phyloP scores from a whole-genome alignment of 2,888 invertebrate species.

The Pyrrhia umbra region DNA sequence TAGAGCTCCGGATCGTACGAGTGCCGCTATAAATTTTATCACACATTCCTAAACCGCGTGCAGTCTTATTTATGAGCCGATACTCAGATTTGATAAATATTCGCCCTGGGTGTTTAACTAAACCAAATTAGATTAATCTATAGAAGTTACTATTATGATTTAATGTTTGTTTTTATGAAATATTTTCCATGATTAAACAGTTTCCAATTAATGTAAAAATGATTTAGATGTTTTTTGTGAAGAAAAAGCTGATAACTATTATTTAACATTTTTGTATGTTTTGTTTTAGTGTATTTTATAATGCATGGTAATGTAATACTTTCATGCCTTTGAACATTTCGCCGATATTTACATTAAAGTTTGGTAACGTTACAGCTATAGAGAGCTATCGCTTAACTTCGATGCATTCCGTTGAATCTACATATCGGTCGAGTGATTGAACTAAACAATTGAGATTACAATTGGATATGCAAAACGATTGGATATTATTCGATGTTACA shows the following conservation, averaged over 20 bases:
- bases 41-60: conserved; percentile 79
- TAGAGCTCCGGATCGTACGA: conserved; percentile 79
- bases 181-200: conserved; percentile 27
- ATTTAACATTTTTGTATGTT: neutral
- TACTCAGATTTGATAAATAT: conserved; percentile 74
- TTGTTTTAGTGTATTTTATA: conserved; percentile 2
- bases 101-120: conserved; percentile 72
- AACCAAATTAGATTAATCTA: conserved; percentile 72
- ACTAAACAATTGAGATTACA: conserved; percentile 82
- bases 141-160: conserved; percentile 54
- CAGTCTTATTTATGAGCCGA: conserved; percentile 81
- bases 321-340: conserved; percentile 40
- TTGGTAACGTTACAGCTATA: conserved; percentile 39
- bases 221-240: neutral
- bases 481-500: conserved; percentile 72
- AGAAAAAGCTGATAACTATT: neutral
- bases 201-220: conserved; percentile 12
- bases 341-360: conserved; percentile 45
- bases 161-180: conserved; percentile 41
- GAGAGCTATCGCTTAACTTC: conserved; percentile 60
- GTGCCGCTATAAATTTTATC: conserved; percentile 82
- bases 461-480: conserved; percentile 76
- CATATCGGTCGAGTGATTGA: conserved; percentile 72
- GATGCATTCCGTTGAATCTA: conserved; percentile 69
- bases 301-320: conserved; percentile 24